Evolutionary conservation across 2,113 vertebrate genomes (phyloP).

Genomic region (Sprattus sprattus): DNA sequence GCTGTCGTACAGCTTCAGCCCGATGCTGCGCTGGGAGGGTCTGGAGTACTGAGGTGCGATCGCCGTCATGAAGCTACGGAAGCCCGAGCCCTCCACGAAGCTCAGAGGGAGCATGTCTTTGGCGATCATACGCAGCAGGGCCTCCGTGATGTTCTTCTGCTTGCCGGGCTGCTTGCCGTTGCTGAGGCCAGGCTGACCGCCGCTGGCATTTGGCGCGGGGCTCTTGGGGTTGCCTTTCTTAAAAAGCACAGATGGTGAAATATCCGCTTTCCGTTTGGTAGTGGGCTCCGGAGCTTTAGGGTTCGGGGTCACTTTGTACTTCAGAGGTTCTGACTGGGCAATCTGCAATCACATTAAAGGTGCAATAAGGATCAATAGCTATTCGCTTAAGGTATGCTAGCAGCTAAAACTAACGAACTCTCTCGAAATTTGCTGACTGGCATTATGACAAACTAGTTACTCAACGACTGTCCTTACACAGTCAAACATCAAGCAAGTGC

Average conservation of each 20-base stretch:
- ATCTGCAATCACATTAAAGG: background rate
- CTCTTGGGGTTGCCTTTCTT: background rate
- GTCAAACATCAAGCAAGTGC: too few relatives aligned
- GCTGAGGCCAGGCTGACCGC: constrained; percentile 6
- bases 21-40: constrained; percentile 64
- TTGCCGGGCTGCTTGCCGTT: background rate
- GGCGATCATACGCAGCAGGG: constrained; percentile 69
- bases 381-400: too few relatives aligned
- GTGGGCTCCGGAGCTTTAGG: background rate
- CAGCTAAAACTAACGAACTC: too few relatives aligned
- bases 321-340: background rate
- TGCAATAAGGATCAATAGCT: too few relatives aligned
- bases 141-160: constrained; percentile 45
- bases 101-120: constrained; percentile 78
- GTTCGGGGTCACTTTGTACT: background rate
- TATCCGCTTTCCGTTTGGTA: background rate
- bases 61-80: constrained; percentile 66
- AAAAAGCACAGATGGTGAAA: background rate
- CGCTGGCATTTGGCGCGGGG: background rate
- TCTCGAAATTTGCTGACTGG: too few relatives aligned
- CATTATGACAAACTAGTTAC: too few relatives aligned
- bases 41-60: constrained; percentile 61
- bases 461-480: too few relatives aligned
- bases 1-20: constrained; percentile 66
- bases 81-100: constrained; percentile 72